Percentiles rank a stretch among this genome's conserved stretches.
Evolutionary conservation across 1,140 invertebrate genomes (phyloP).

Genomic region (Drosophila quadrilineata): DNA sequence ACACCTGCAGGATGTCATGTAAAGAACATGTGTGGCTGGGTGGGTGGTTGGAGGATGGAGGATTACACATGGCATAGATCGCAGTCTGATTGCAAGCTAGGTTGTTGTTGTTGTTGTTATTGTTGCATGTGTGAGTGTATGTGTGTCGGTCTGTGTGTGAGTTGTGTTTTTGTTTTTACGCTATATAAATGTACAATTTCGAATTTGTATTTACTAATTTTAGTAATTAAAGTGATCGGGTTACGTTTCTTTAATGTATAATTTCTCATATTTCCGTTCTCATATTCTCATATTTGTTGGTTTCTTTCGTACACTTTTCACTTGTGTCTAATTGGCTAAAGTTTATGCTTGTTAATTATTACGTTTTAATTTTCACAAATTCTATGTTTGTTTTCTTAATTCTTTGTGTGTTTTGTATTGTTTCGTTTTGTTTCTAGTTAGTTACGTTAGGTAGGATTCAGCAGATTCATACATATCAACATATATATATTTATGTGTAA

Average conservation of each 20-base stretch:
- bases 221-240: slow-evolving; percentile 67
- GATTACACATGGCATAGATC: no score
- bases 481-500: no score
- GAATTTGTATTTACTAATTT: slow-evolving; percentile 79
- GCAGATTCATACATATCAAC: no score
- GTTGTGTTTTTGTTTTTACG: slow-evolving; percentile 15
- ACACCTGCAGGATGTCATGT: slow-evolving; percentile 2
- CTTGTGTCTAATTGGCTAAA: slow-evolving; percentile 74
- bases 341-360: slow-evolving; percentile 69
- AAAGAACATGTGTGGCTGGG: background rate
- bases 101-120: no score
- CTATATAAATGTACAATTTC: slow-evolving; percentile 76
- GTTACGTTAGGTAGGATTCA: no score
- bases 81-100: no score
- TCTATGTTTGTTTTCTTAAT: slow-evolving; percentile 52
- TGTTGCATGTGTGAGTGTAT: background rate
- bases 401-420: slow-evolving; percentile 16
- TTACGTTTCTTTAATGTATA: slow-evolving; percentile 64
- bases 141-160: no score
- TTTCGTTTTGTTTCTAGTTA: slow-evolving; percentile 44
- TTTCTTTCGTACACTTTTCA: slow-evolving; percentile 47
- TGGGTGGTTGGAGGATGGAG: no score
- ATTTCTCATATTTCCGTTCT: slow-evolving; percentile 59
- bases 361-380: slow-evolving; percentile 61
- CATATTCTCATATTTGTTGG: slow-evolving; percentile 50